Conservation (phyloP, 2,797 vertebrate species). For the Phataginus tetradactyla region DNA sequence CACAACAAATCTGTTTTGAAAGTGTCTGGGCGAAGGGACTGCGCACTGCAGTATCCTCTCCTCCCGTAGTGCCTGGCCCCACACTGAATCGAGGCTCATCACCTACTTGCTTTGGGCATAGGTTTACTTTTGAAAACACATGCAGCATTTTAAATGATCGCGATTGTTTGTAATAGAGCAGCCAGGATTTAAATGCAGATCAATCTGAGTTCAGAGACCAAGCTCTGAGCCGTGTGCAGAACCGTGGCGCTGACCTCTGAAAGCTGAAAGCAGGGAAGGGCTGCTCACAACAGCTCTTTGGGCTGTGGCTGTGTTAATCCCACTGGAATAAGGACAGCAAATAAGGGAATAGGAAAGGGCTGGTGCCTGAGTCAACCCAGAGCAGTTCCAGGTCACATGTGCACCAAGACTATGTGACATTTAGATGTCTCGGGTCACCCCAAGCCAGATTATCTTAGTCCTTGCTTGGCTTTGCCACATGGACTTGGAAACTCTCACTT, state of each 20-base stretch:
- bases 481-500: constrained; percentile 69
- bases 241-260: not conserved
- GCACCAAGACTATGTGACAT: constrained; percentile 85
- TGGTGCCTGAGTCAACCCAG: constrained; percentile 85
- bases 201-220: not conserved
- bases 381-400: constrained; percentile 85
- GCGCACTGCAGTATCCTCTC: not conserved
- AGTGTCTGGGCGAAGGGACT: not conserved
- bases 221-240: not conserved
- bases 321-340: constrained; percentile 62
- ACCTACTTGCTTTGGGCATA: not conserved
- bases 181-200: not conserved
- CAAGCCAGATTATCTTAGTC: constrained; percentile 84
- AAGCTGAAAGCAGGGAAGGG: not conserved
- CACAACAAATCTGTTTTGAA: not conserved
- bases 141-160: not conserved
- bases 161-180: constrained; percentile 10
- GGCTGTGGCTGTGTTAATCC: not conserved
- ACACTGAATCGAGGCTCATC: not conserved
- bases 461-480: constrained; percentile 73
- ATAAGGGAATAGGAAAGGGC: constrained; percentile 72
- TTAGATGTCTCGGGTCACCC: constrained; percentile 86
- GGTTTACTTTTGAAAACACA: not conserved
- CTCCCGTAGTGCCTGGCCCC: not conserved
- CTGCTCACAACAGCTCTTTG: not conserved